These are phyloP conservation scores for Polyergus mexicanus DNA, from an alignment of 1,140 invertebrate genomes.

Conservation along the genomic window DNA sequence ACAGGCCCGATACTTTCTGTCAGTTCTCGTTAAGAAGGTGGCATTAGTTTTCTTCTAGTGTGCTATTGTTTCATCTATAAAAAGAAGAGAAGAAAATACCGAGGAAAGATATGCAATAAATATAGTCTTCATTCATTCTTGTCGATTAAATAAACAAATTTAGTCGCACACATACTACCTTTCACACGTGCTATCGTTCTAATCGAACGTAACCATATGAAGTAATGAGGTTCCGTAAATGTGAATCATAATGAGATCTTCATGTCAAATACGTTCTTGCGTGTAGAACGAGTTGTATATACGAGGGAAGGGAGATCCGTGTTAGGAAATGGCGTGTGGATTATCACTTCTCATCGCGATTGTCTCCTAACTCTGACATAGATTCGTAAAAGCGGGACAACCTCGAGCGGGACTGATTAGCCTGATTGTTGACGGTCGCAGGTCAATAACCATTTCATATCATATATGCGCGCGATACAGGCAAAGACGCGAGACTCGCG, in stretches of 20 bases:
- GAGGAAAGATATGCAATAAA: too few species aligned
- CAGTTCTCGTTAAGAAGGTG: too few species aligned
- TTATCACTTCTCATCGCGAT: constrained; percentile 43
- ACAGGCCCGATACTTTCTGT: too few species aligned
- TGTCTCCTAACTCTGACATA: constrained; percentile 56
- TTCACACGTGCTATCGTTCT: constrained; percentile 13
- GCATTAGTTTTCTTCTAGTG: too few species aligned
- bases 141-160: constrained; percentile 27
- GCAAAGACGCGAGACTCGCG: constrained; percentile 13
- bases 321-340: constrained; percentile 21
- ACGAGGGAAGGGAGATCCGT: background rate
- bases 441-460: constrained; percentile 85
- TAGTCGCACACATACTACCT: background rate
- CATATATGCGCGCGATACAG: constrained; percentile 38
- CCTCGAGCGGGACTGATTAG: constrained; percentile 82
- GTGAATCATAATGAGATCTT: constrained; percentile 31
- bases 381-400: constrained; percentile 76
- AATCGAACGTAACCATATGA: constrained; percentile 39
- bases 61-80: too few species aligned
- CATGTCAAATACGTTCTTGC: constrained; percentile 16
- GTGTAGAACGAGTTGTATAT: background rate
- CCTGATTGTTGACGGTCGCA: constrained; percentile 82
- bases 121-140: background rate
- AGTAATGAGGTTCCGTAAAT: constrained; percentile 23
- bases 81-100: too few species aligned